phyloP scores from a whole-genome alignment of 2,888 invertebrate species.

The Meiosimyza platycephala region DNA sequence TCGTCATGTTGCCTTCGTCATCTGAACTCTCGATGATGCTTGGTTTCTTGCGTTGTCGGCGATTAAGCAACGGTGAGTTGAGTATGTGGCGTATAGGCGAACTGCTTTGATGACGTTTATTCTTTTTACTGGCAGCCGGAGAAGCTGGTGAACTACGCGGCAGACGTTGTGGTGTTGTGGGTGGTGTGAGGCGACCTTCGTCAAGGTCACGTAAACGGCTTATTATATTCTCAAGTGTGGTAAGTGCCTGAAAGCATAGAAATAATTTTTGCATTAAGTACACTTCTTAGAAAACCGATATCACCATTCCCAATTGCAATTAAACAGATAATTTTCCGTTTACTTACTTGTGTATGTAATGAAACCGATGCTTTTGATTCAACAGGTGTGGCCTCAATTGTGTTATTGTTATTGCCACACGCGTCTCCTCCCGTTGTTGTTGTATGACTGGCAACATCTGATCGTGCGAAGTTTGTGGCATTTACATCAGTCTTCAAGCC shows the following conservation, averaged over 20 bases:
- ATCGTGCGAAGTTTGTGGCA: neutral
- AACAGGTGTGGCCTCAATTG: constrained; percentile 64
- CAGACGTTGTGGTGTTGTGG: constrained; percentile 71
- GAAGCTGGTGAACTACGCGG: constrained; percentile 83
- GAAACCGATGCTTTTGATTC: constrained; percentile 67
- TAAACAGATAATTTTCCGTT: neutral
- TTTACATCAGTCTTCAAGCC: neutral
- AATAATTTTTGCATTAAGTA: neutral
- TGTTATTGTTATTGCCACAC: constrained; percentile 43
- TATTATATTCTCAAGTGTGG: constrained; percentile 72
- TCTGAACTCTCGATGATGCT: constrained; percentile 82
- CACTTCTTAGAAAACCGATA: neutral
- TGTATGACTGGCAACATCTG: neutral
- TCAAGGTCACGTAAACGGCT: constrained; percentile 70
- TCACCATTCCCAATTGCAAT: neutral
- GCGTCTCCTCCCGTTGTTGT: constrained; percentile 26
- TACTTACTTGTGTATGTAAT: constrained; percentile 65
- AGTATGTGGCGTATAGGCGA: constrained; percentile 85
- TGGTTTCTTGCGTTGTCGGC: constrained; percentile 80
- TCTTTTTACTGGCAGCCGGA: constrained; percentile 78
- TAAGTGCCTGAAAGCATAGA: constrained; percentile 68
- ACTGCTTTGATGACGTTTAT: constrained; percentile 80
- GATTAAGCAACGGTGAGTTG: constrained; percentile 85
- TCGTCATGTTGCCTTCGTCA: constrained; percentile 75
- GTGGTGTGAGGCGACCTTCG: constrained; percentile 69